Base-by-base conservation (phyloP, 1,140 invertebrate genomes). In the Bombus soroeensis region DNA sequence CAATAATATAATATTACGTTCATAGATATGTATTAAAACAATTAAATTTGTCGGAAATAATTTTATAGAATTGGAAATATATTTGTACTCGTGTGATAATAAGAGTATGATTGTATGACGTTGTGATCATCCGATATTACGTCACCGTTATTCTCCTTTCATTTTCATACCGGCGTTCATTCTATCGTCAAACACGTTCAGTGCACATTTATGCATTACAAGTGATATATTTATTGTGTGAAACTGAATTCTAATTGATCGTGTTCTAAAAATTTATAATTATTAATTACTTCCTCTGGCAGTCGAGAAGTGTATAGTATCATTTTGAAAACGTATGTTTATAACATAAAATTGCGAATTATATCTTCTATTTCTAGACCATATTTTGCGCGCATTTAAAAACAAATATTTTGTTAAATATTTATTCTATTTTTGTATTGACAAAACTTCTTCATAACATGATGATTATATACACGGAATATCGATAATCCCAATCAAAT, bases 91-190 rank as follows among this genome's bases (percentile, higher is more conserved):
- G 77, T 53, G 73, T 70, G 77, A 70, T 79, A 88, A 66, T 41
- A 64, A 71, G 37, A 66, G 72, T 39, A 76, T 53, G 18, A 53
- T 22, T 53, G 18, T 53, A 53, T 91, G 85, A 87, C 86, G 83
- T 57, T 68, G 25, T 59, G 92, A 93, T 93, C 92, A 92, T 89
- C 91, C 92, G 92, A 93, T 92, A 85, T 93, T 93, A 91, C 92
- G 91, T 93, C 92, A 92, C 53, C 86, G 9, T 64, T 59, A 13
- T 47, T 53, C 74, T 71, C 78, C 71, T 64, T 86, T 77, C 57
- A 80, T 73, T 53, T 64, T 53, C 25, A 34, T 28, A 76, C 71
- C 71, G 75, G 47, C 62, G 66, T 15, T 72, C 75, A 77, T 41
- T 83, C 72, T 64, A 22, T 81, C 59, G 62, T 70, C 41, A 59